A percentile compares a stretch with the other conserved stretches of the same genome.
Conservation (phyloP, 2,888 invertebrate genomes). For the Ceraclea dissimilis region DNA sequence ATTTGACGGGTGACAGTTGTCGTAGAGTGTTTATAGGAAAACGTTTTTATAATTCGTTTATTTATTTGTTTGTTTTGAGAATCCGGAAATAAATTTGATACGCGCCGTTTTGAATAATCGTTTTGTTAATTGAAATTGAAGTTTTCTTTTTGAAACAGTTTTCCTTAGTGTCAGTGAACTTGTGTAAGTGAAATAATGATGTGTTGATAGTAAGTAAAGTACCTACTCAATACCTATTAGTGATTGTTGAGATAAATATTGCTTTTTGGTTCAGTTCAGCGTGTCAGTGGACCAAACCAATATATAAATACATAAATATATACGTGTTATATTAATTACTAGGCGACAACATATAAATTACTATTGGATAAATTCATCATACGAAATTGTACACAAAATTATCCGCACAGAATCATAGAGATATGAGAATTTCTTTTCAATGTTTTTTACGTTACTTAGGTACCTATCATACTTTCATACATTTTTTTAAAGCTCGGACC, state of each 20-base stretch:
- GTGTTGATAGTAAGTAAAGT: neutral
- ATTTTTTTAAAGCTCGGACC: no score
- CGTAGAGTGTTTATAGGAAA: neutral
- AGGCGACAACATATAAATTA: neutral
- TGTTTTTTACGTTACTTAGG: no score
- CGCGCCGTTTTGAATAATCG: neutral
- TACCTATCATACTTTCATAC: no score
- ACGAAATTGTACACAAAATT: no score
- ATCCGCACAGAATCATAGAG: no score
- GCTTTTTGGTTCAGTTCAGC: neutral
- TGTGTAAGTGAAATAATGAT: neutral
- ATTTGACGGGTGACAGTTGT: neutral
- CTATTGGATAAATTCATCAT: neutral
- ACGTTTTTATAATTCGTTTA: no score
- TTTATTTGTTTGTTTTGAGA: no score
- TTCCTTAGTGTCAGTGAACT: neutral
- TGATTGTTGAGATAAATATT: constrained; percentile 1
- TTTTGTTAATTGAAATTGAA: neutral
- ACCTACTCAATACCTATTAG: neutral
- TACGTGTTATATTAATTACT: neutral
- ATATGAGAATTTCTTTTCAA: no score
- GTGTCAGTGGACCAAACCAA: neutral
- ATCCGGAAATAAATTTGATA: neutral
- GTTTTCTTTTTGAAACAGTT: neutral
- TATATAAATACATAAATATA: no score